phyloP scores from a whole-genome alignment of 2,888 invertebrate species.

The Drosophila kambysellisi region DNA sequence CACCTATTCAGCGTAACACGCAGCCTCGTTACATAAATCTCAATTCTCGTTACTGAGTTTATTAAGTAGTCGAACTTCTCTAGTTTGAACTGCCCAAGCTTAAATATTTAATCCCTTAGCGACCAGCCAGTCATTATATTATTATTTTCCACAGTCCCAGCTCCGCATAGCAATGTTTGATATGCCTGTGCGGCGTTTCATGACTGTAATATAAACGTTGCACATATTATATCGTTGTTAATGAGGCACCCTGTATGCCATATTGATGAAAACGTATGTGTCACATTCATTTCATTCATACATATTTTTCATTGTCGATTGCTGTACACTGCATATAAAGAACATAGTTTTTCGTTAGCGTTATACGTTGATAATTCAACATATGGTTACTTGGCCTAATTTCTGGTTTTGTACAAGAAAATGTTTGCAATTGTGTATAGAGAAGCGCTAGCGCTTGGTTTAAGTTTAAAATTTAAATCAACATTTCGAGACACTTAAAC shows the following conservation, averaged over 20 bases:
- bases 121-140: neutral
- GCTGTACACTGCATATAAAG: neutral
- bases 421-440: neutral
- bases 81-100: neutral
- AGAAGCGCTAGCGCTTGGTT: neutral
- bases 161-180: slow-evolving; percentile 76
- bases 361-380: neutral
- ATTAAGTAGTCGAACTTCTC: neutral
- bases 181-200: slow-evolving; percentile 77
- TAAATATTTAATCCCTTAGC: neutral
- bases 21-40: slow-evolving; percentile 83
- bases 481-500: neutral
- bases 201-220: slow-evolving; percentile 76
- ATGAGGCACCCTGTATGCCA: slow-evolving; percentile 28
- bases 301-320: neutral
- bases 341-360: neutral
- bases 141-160: slow-evolving; percentile 79
- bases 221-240: slow-evolving; percentile 74
- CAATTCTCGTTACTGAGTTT: neutral
- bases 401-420: neutral
- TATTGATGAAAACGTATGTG: slow-evolving; percentile 71
- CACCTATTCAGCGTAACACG: slow-evolving; percentile 84
- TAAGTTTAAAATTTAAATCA: neutral
- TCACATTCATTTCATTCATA: slow-evolving; percentile 37
- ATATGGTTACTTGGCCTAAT: neutral